Conservation (phyloP, 2,888 invertebrate species). For the Branchellion lobata region DNA sequence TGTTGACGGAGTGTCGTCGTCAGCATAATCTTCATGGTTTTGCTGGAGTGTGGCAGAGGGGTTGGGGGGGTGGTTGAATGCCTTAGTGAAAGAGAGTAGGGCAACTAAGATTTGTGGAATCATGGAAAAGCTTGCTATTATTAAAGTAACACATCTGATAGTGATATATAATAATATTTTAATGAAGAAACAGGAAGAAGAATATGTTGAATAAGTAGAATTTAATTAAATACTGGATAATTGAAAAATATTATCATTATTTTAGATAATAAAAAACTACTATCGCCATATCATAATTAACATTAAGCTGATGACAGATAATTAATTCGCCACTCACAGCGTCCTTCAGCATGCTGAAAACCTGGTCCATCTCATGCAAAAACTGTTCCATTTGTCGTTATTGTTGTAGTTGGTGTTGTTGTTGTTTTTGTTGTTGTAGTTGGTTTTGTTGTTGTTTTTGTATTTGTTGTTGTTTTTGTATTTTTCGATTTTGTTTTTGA, state of each 20-base stretch:
- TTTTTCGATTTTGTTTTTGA: background rate
- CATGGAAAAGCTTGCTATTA: too few relatives aligned
- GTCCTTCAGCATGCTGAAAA: conserved; percentile 47
- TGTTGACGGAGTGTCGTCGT: conserved; percentile 5
- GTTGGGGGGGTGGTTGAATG: background rate
- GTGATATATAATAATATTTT: too few relatives aligned
- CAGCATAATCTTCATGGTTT: background rate
- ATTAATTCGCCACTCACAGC: conserved; percentile 35
- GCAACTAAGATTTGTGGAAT: too few relatives aligned
- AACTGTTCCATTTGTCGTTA: conserved; percentile 45
- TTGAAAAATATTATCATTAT: background rate
- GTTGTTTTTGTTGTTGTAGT: too few relatives aligned
- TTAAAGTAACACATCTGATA: too few relatives aligned
- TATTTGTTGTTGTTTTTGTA: background rate
- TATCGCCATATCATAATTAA: too few relatives aligned
- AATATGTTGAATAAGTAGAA: too few relatives aligned
- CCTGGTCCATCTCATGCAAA: conserved; percentile 49
- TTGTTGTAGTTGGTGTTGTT: background rate
- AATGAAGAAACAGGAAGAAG: too few relatives aligned
- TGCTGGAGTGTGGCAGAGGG: background rate
- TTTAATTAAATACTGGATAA: too few relatives aligned
- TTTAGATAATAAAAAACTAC: background rate
- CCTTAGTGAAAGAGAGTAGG: too few relatives aligned
- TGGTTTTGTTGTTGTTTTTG: background rate
- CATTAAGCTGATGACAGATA: background rate